Evolutionary conservation across 2,797 vertebrate genomes (phyloP).

Genomic region (Salmo trutta): DNA sequence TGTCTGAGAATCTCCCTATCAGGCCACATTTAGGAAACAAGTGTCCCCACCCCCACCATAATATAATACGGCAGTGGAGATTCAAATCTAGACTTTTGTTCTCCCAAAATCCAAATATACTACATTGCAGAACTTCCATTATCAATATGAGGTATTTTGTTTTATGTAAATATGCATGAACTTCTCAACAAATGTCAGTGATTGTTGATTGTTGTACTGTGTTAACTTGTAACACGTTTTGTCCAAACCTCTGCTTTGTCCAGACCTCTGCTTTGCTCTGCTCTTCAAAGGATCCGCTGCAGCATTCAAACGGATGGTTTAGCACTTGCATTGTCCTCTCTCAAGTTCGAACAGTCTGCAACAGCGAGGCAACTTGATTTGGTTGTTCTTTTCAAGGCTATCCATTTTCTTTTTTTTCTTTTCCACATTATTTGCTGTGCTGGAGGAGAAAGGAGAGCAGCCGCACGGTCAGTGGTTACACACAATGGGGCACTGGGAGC

Average conservation of each 20-base stretch:
- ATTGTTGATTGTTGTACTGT: constrained; percentile 55
- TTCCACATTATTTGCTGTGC: constrained; percentile 75
- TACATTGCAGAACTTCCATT: constrained; percentile 41
- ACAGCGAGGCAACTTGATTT: constrained; percentile 65
- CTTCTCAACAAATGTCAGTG: constrained; percentile 48
- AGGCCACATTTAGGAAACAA: constrained; percentile 60
- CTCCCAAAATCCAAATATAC: constrained; percentile 24
- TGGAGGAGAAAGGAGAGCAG: constrained; percentile 70
- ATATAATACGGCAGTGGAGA: constrained; percentile 40
- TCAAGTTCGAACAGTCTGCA: constrained; percentile 58
- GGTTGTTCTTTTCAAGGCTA: constrained; percentile 72
- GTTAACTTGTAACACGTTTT: constrained; percentile 60
- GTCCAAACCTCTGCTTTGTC: constrained; percentile 50
- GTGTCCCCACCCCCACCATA: constrained; percentile 42
- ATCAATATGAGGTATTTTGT: constrained; percentile 45
- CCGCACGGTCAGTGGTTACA: constrained; percentile 80
- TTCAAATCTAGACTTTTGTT: constrained; percentile 42
- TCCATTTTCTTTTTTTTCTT: constrained; percentile 65
- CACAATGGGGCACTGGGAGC: constrained; percentile 74
- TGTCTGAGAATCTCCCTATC: constrained; percentile 72
- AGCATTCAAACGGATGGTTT: constrained; percentile 73
- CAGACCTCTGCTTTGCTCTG: constrained; percentile 32
- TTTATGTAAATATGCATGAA: constrained; percentile 41
- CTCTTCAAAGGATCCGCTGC: constrained; percentile 48
- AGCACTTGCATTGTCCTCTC: constrained; percentile 73